Percentiles rank a stretch among this genome's conserved stretches.
These are phyloP conservation scores for Plumapathes pennacea DNA, from an alignment of 92 coral and sea anemone species.

Conservation along the genomic window DNA sequence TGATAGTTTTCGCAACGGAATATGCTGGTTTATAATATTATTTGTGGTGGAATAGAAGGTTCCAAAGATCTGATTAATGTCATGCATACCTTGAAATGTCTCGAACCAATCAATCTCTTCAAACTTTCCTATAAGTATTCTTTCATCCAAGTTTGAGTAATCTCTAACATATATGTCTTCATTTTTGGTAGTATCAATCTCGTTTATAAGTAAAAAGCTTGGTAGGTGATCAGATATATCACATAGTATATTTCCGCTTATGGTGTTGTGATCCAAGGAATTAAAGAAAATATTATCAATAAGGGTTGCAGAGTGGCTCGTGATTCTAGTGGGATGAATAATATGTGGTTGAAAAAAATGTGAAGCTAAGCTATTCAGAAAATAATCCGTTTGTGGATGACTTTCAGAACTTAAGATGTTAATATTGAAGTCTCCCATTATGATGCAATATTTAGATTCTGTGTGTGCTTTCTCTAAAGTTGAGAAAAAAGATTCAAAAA, in stretches of 20 bases:
- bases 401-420: slow-evolving; percentile 18
- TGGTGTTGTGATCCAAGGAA: slow-evolving; percentile 8
- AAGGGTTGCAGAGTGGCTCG: slow-evolving; percentile 10
- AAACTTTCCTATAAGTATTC: slow-evolving; percentile 19
- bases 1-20: slow-evolving; percentile 37
- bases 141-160: slow-evolving; percentile 20
- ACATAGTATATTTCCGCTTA: slow-evolving; percentile 7
- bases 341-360: slow-evolving; percentile 27
- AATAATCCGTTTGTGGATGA: slow-evolving; percentile 13
- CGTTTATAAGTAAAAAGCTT: slow-evolving; percentile 9
- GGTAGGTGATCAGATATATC: slow-evolving; percentile 24
- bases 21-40: slow-evolving; percentile 31
- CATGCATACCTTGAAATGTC: slow-evolving; percentile 1
- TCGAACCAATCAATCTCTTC: slow-evolving; percentile 20
- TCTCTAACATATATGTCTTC: slow-evolving; percentile 35
- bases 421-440: slow-evolving; percentile 57
- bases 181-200: slow-evolving; percentile 12
- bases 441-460: slow-evolving; percentile 27
- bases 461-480: slow-evolving; percentile 7
- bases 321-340: slow-evolving; percentile 2
- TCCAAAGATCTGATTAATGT: slow-evolving; percentile 41
- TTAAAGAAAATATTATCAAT: slow-evolving; percentile 12
- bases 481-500: neutral
- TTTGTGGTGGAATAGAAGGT: slow-evolving; percentile 15
- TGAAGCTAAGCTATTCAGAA: slow-evolving; percentile 19